phyloP scores from a whole-genome alignment of 2,113 vertebrate genomes.

The Archocentrus centrarchus region DNA sequence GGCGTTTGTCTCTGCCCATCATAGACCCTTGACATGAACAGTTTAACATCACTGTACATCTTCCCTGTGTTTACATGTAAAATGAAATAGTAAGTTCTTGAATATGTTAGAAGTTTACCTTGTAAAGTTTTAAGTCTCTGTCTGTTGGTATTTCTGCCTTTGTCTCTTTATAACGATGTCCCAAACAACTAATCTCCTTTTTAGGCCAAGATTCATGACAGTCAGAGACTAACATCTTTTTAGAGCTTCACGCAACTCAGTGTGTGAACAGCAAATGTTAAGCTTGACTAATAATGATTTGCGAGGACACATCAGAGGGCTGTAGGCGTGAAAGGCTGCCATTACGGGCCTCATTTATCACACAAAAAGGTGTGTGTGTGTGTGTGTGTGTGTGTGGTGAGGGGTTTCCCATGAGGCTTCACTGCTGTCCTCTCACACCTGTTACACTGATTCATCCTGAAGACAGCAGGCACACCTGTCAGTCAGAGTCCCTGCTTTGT shows the following conservation, averaged over 20 bases:
- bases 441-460: slow-evolving; percentile 59
- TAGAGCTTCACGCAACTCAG: background rate
- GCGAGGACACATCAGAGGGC: slow-evolving; percentile 49
- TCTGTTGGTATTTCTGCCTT: background rate
- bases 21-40: too few species aligned
- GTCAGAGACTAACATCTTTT: background rate
- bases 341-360: slow-evolving; percentile 56
- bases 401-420: slow-evolving; percentile 38
- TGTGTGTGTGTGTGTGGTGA: slow-evolving; percentile 20
- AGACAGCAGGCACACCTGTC: slow-evolving; percentile 49
- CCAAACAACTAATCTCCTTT: background rate
- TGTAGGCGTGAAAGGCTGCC: slow-evolving; percentile 28
- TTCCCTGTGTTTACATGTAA: too few species aligned
- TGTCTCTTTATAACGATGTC: background rate
- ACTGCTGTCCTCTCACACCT: slow-evolving; percentile 59
- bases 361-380: slow-evolving; percentile 15
- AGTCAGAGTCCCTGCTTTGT: slow-evolving; percentile 23
- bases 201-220: background rate
- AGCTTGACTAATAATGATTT: slow-evolving; percentile 46
- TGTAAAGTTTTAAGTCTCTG: background rate
- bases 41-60: too few species aligned
- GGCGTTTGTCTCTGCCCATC: too few species aligned
- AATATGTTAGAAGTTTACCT: background rate
- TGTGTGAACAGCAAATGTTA: slow-evolving; percentile 53
- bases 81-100: background rate